A percentile compares a stretch with the other conserved stretches of the same genome.
phyloP scores from a whole-genome alignment of 2,888 invertebrate species.

The Dendrolimus pini region DNA sequence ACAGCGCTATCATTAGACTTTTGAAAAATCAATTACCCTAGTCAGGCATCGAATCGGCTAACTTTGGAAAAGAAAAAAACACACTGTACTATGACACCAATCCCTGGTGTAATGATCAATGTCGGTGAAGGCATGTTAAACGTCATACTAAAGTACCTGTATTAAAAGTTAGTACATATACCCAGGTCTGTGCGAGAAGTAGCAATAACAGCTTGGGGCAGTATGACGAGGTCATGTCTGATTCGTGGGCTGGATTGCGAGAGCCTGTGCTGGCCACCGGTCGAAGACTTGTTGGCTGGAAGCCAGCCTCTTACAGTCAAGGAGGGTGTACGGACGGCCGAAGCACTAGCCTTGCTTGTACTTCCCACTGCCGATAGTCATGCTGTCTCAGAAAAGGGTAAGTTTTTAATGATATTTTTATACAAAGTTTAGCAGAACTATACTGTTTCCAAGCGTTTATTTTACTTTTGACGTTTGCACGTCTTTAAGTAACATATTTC shows the following conservation, averaged over 20 bases:
- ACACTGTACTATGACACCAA: no score
- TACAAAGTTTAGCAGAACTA: not conserved
- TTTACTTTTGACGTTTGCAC: no score
- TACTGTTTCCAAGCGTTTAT: no score
- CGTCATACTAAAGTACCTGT: no score
- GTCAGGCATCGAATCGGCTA: no score
- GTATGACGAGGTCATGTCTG: slow-evolving; percentile 41
- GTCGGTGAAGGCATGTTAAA: no score
- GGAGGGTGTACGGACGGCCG: slow-evolving; percentile 41
- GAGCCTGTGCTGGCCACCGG: slow-evolving; percentile 45
- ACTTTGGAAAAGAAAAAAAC: no score
- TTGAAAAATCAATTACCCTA: no score
- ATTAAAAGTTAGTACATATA: no score
- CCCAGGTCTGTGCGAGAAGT: slow-evolving; percentile 54
- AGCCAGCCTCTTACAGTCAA: slow-evolving; percentile 17
- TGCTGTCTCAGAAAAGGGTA: slow-evolving; percentile 51
- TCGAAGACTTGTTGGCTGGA: slow-evolving; percentile 27
- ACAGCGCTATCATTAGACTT: no score
- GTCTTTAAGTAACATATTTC: no score
- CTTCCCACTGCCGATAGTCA: slow-evolving; percentile 48
- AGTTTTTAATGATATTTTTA: not conserved
- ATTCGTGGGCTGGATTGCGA: slow-evolving; percentile 30
- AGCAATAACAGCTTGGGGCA: slow-evolving; percentile 55
- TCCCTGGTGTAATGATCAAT: no score
- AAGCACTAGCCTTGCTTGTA: slow-evolving; percentile 49